Evolutionary conservation across 2,797 vertebrate species (phyloP).

Genomic region (Monodelphis domestica): DNA sequence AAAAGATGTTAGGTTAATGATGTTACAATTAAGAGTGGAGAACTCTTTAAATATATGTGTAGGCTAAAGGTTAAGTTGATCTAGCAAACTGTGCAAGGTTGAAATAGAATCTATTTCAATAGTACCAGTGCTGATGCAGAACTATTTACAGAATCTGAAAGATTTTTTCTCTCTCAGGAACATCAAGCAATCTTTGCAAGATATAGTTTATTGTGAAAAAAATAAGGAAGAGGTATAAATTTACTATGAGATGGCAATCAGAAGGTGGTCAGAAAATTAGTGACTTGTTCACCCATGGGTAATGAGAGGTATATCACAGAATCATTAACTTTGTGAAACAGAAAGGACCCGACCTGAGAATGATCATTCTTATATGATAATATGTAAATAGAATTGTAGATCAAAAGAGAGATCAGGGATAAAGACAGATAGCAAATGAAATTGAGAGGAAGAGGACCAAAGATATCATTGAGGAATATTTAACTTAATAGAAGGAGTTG

Average conservation of each 20-base stretch:
- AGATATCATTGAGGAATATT: not conserved
- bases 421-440: not conserved
- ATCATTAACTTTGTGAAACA: not conserved
- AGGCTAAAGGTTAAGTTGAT: not conserved
- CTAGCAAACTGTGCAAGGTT: not conserved
- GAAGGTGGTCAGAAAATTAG: not conserved
- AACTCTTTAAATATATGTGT: not conserved
- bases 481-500: not conserved
- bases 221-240: not conserved
- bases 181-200: not conserved
- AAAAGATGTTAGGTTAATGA: constrained; percentile 8
- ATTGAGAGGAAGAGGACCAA: not conserved
- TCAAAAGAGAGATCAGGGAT: not conserved
- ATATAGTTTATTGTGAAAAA: not conserved
- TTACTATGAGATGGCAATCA: not conserved
- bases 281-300: not conserved
- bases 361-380: not conserved
- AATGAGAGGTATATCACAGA: not conserved
- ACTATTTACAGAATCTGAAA: not conserved
- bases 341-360: not conserved
- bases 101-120: constrained; percentile 10
- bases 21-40: not conserved
- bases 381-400: not conserved
- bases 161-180: not conserved
- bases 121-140: not conserved